Evolutionary conservation across 2,113 vertebrate genomes (phyloP).

Genomic region (Mobula hypostoma): DNA sequence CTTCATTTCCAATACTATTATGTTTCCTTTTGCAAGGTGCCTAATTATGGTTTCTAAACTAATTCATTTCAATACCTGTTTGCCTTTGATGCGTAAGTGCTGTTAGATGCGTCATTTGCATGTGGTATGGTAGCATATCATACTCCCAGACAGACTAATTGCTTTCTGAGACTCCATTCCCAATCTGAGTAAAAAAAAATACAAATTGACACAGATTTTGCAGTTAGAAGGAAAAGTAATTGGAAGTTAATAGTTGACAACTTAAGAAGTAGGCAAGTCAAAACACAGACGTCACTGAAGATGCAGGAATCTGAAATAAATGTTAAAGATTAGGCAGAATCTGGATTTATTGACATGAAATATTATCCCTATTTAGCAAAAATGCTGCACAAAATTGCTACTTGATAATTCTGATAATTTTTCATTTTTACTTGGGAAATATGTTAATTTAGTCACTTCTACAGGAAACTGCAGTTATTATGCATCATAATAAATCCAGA

Average conservation of each 20-base stretch:
- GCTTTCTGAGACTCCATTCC: not conserved
- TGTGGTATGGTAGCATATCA: not conserved
- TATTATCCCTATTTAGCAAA: too few species aligned
- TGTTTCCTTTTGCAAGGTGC: not conserved
- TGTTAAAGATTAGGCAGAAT: too few species aligned
- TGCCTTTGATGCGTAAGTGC: not conserved
- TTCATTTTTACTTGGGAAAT: not conserved
- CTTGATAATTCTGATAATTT: too few species aligned
- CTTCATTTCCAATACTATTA: not conserved
- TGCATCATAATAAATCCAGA: not conserved
- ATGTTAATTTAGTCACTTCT: not conserved
- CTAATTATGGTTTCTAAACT: not conserved
- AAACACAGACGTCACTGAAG: too few species aligned
- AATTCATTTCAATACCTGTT: not conserved
- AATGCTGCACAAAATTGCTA: too few species aligned
- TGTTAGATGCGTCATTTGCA: not conserved
- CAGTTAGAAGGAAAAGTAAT: not conserved
- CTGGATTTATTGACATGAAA: too few species aligned
- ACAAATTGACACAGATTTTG: not conserved
- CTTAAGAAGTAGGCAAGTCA: too few species aligned
- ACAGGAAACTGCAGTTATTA: not conserved
- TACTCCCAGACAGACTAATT: not conserved
- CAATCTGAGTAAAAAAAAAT: not conserved
- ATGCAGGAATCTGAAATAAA: too few species aligned
- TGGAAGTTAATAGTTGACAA: not conserved